Base-by-base conservation (phyloP, 2,797 vertebrate genomes). In the Chelon labrosus region DNA sequence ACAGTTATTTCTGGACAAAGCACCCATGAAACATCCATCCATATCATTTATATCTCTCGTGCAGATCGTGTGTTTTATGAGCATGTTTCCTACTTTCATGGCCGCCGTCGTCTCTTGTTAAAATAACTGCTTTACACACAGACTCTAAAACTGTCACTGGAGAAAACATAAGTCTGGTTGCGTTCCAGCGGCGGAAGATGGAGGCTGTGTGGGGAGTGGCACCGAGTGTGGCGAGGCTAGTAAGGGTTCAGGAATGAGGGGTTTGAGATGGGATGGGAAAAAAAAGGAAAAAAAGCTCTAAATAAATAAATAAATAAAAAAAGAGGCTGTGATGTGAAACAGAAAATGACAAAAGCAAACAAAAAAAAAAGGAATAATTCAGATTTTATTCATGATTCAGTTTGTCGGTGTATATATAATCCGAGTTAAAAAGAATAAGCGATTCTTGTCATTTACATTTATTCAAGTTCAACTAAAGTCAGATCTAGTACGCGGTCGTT, bases 311-410 rank as follows among this genome's bases (percentile, higher is more conserved):
- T 46, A 62, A 27, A 27, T 5, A 35, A 35, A 35, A 35, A 7
- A 35, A 35, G 25, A 25, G 8, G 39, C 38, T 70, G 39, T 19
- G 35, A 62, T 27, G 10, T 14, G n/a, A 63, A 53, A 7, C 27
- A 38, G 25, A 14, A 60, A 75, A 17, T 1, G 46, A 80, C 51
- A 0, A 10, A 73, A 79, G 85, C 55, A 47, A 8, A 65, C 56
- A 74, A 39, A 11, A 14, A 80, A 27, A 52, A 64, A 35, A 59
- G 76, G 78, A 79, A 89, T 82, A 61, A 79, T 82, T 58, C 22
- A 66, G n/a, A 20, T 50, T 93, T 93, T 91, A 93, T 93, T 93
- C 35, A 16, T 42, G 77, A 65, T 70, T 76, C 55, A 55, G 64
- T 65, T 38, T 20, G 44, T 70, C 61, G 39, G 65, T 25, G 59